phyloP scores from a whole-genome alignment of 2,113 vertebrate species.

The Romanogobio albipinnatus region DNA sequence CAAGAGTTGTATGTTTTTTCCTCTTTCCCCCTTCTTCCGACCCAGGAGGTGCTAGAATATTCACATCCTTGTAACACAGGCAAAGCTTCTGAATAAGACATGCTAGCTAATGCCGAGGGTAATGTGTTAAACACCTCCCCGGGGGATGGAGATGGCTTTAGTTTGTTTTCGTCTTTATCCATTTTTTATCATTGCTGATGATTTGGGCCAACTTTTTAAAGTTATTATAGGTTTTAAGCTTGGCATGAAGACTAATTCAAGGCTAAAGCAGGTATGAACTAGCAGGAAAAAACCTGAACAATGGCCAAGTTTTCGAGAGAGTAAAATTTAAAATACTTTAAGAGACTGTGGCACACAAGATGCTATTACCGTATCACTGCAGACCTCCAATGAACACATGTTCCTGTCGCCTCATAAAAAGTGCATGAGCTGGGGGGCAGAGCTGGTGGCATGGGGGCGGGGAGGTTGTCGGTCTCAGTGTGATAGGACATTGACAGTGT shows the following conservation, averaged over 20 bases:
- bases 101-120: constrained; percentile 36
- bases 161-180: constrained; percentile 51
- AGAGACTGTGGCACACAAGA: neutral
- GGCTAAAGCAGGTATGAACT: constrained; percentile 15
- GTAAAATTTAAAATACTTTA: neutral
- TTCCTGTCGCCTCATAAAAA: constrained; percentile 17
- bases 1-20: constrained; percentile 30
- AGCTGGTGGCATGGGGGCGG: neutral
- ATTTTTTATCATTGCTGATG: constrained; percentile 50
- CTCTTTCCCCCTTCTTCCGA: constrained; percentile 21
- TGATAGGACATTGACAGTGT: constrained; percentile 36
- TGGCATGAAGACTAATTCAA: constrained; percentile 43
- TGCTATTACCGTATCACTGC: constrained; percentile 12
- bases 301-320: neutral
- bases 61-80: constrained; percentile 40
- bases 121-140: constrained; percentile 53
- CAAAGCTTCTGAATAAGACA: constrained; percentile 52
- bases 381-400: constrained; percentile 12
- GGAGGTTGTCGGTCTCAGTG: constrained; percentile 6
- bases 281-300: neutral
- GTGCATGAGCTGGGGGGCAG: constrained; percentile 18
- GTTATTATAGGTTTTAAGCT: no score
- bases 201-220: no score
- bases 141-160: constrained; percentile 28
- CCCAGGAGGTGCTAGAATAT: constrained; percentile 45